phyloP scores from a whole-genome alignment of 2,797 vertebrate species.

The Mionectes olivaceus region DNA sequence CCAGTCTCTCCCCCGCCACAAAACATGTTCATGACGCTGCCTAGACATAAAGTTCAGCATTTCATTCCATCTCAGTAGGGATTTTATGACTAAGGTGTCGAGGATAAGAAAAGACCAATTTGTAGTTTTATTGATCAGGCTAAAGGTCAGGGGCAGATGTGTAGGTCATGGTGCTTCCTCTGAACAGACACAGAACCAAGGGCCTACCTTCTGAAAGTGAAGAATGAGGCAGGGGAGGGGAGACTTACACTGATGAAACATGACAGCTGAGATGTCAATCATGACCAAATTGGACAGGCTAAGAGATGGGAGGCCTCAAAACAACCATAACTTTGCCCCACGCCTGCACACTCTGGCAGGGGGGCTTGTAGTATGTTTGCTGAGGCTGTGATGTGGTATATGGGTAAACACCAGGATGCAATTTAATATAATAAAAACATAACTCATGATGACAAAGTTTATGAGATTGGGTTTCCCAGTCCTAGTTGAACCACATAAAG shows the following conservation, averaged over 20 bases:
- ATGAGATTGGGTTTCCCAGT: conserved; percentile 26
- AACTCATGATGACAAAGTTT: conserved; percentile 21
- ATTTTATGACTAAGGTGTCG: conserved; percentile 71
- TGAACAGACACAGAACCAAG: conserved; percentile 17
- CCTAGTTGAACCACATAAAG: conserved; percentile 16
- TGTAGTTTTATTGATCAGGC: conserved; percentile 77
- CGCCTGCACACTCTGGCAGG: neutral
- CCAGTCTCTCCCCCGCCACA: conserved; percentile 37
- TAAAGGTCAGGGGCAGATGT: conserved; percentile 76
- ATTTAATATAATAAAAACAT: conserved; percentile 30
- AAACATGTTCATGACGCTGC: conserved; percentile 65
- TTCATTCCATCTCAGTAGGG: conserved; percentile 70
- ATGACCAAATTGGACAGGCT: conserved; percentile 32
- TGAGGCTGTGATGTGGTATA: neutral
- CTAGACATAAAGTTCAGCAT: conserved; percentile 73
- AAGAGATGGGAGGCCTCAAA: neutral
- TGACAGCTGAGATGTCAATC: conserved; percentile 42
- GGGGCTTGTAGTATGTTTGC: neutral
- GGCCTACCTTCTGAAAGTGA: neutral
- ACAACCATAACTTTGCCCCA: conserved; percentile 2
- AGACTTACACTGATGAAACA: neutral
- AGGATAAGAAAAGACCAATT: conserved; percentile 75
- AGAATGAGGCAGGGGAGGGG: neutral
- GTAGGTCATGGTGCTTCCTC: conserved; percentile 69
- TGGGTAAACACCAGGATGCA: neutral